These are phyloP conservation scores for Litoditis marina DNA, from an alignment of 2,888 invertebrate genomes.

Conservation along the genomic window DNA sequence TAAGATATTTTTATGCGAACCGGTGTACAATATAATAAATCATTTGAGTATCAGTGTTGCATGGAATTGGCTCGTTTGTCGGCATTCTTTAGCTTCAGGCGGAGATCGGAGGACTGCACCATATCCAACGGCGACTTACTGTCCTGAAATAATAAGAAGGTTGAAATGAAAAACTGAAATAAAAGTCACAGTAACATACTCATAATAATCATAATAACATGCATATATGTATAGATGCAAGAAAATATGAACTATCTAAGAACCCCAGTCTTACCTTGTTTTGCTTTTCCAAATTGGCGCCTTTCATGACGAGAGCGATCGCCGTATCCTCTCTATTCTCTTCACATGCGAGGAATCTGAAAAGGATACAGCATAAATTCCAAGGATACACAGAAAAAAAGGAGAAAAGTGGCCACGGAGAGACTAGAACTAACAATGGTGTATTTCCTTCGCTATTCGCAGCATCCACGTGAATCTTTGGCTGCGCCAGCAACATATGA, in stretches of 20 bases:
- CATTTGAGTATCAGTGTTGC: not conserved
- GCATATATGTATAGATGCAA: too few relatives aligned
- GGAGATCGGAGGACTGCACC: conserved; percentile 21
- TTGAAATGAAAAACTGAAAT: not conserved
- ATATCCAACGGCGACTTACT: conserved; percentile 26
- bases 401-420: not conserved
- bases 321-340: conserved; percentile 74
- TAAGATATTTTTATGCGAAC: too few relatives aligned
- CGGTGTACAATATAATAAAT: too few relatives aligned
- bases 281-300: conserved; percentile 68
- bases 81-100: conserved; percentile 23
- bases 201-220: too few relatives aligned
- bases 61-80: conserved; percentile 10
- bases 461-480: conserved; percentile 23
- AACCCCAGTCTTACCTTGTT: conserved; percentile 74
- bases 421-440: conserved; percentile 29
- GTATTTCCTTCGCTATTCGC: conserved; percentile 47
- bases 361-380: conserved; percentile 27
- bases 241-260: too few relatives aligned
- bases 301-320: conserved; percentile 70
- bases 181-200: too few relatives aligned
- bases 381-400: not conserved
- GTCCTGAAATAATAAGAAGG: conserved; percentile 14
- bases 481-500: conserved; percentile 12
- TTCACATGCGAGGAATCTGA: conserved; percentile 77